phyloP scores from a whole-genome alignment of 2,888 invertebrate genomes.

The Nysson spinosus region DNA sequence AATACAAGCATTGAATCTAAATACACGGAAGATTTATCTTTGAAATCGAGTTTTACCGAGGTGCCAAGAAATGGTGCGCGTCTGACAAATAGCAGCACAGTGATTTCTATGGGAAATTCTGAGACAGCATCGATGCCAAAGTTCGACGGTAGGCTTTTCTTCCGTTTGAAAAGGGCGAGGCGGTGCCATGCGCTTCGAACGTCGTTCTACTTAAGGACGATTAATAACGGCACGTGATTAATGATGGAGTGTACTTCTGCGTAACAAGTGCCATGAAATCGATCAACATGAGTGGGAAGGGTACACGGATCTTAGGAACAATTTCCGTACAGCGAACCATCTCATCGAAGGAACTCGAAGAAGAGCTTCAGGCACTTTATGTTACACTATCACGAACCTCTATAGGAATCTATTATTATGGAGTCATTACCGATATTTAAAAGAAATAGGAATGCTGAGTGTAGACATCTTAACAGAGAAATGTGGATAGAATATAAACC shows the following conservation, averaged over 20 bases:
- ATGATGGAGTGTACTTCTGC: constrained; percentile 47
- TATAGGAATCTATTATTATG: constrained; percentile 11
- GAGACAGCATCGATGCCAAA: constrained; percentile 28
- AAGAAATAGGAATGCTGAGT: too few relatives aligned
- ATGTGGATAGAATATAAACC: too few relatives aligned
- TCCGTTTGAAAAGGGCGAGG: constrained; percentile 37
- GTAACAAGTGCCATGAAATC: constrained; percentile 49
- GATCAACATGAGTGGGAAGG: constrained; percentile 35
- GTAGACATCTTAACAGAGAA: too few relatives aligned
- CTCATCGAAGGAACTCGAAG: constrained; percentile 15
- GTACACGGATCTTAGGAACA: constrained; percentile 26
- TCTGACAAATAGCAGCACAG: constrained; percentile 43
- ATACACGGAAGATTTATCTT: constrained; percentile 26
- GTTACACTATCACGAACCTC: background rate
- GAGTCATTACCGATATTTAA: constrained; percentile 11
- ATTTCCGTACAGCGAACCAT: constrained; percentile 33
- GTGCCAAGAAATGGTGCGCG: constrained; percentile 10
- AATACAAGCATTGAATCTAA: too few relatives aligned
- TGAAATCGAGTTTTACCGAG: constrained; percentile 16
- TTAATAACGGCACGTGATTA: constrained; percentile 67
- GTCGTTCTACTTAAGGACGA: constrained; percentile 63
- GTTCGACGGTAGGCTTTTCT: constrained; percentile 32
- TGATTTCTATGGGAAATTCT: constrained; percentile 45
- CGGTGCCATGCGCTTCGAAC: constrained; percentile 21
- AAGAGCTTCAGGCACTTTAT: constrained; percentile 9